Evolutionary conservation across 2,113 vertebrate genomes (phyloP).

Genomic region (Zapus hudsonius): DNA sequence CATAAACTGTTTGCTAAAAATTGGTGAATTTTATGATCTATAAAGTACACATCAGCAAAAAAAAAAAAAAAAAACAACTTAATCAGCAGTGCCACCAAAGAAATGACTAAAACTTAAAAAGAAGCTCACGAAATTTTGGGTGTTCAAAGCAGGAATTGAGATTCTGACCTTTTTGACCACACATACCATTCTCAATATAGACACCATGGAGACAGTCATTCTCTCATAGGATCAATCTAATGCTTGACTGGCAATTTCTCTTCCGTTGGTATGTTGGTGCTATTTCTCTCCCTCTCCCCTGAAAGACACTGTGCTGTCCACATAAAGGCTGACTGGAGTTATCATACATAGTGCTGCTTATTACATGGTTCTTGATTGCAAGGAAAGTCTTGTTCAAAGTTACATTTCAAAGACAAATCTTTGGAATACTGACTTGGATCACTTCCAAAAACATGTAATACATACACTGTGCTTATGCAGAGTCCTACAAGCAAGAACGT

Average conservation of each 20-base stretch:
- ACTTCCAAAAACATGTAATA: conserved; percentile 23
- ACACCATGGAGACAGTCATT: background rate
- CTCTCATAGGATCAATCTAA: background rate
- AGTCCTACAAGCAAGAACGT: conserved; percentile 20
- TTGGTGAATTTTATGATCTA: background rate
- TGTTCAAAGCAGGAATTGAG: background rate
- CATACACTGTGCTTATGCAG: background rate
- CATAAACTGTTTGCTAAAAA: background rate
- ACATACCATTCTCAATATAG: background rate
- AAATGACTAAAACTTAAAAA: background rate
- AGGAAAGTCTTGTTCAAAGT: background rate
- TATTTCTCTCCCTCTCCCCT: background rate
- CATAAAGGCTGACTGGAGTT: background rate
- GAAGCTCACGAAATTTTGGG: background rate
- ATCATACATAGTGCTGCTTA: background rate
- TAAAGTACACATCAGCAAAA: background rate
- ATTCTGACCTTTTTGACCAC: conserved; percentile 26
- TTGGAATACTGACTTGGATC: conserved; percentile 16
- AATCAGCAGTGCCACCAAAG: background rate
- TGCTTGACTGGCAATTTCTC: background rate
- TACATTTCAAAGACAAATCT: conserved; percentile 31
- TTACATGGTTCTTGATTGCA: background rate
- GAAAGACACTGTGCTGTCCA: background rate
- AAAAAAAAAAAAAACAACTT: background rate
- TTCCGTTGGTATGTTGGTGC: background rate